A percentile compares a stretch with the other conserved stretches of the same genome.
phyloP scores from a whole-genome alignment of 2,113 vertebrate species.

The Phyllostomus hastatus region DNA sequence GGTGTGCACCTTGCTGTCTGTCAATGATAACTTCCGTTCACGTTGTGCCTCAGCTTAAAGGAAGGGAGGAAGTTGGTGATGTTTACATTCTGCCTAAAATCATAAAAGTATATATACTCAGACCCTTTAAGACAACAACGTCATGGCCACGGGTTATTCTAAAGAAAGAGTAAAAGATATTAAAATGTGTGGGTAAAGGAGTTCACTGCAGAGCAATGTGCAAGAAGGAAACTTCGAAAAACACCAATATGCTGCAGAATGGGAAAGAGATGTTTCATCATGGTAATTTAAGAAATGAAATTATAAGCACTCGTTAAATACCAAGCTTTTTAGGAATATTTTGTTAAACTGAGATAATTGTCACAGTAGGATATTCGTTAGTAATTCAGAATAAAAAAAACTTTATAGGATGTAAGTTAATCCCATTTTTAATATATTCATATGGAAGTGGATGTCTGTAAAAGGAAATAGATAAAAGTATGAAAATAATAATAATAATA shows the following conservation, averaged over 20 bases:
- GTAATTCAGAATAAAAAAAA: not conserved
- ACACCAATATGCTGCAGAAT: not conserved
- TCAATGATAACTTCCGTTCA: not conserved
- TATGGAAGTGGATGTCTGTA: not conserved
- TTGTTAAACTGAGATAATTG: not conserved
- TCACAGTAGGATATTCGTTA: not conserved
- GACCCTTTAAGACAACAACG: not conserved
- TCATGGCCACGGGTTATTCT: not conserved
- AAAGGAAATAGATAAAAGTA: not conserved
- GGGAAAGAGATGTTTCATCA: not conserved
- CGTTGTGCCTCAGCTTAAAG: not conserved
- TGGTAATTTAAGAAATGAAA: not conserved
- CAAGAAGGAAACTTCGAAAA: not conserved
- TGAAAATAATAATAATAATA: not conserved
- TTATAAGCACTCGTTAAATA: not conserved
- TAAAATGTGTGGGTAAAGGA: not conserved
- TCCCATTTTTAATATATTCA: not conserved
- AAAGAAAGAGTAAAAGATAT: not conserved
- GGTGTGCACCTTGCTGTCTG: not conserved
- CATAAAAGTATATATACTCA: not conserved
- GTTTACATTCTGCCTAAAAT: not conserved
- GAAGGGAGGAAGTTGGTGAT: not conserved
- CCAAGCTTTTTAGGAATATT: not conserved
- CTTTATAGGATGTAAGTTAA: not conserved
- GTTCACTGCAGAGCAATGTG: not conserved